These are phyloP conservation scores for Diadema setosum DNA, from an alignment of 35 echinoderm and acorn worm genomes.

Conservation along the genomic window DNA sequence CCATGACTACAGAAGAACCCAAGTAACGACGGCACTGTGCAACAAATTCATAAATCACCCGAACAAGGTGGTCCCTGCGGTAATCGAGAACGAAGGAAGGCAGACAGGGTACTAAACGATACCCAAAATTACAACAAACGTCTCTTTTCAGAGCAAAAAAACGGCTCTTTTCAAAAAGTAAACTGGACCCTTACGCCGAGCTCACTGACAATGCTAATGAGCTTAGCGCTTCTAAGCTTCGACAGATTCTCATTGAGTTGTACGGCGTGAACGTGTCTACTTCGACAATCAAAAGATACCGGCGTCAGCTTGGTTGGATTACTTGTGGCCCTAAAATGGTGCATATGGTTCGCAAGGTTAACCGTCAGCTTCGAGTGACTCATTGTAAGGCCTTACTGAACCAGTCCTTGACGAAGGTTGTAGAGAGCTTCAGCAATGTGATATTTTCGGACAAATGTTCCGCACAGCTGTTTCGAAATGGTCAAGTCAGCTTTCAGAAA, in stretches of 20 bases:
- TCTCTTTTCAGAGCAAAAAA: neutral
- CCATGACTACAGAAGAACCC: neutral
- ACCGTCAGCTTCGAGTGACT: neutral
- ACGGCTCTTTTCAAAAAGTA: no score
- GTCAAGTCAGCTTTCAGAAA: neutral
- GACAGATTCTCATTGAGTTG: neutral
- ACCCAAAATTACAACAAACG: neutral
- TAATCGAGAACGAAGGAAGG: conserved; percentile 2
- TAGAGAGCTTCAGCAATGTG: neutral
- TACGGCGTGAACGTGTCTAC: neutral
- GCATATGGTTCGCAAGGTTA: neutral
- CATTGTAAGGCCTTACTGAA: neutral
- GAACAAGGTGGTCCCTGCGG: conserved; percentile 24
- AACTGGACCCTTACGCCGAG: no score
- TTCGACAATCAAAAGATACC: neutral
- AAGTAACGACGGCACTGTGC: neutral
- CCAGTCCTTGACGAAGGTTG: neutral
- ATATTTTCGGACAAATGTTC: neutral
- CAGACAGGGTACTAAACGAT: conserved; percentile 33
- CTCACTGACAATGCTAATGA: no score
- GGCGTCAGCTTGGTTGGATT: neutral
- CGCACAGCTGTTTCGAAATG: neutral
- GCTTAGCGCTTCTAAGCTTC: neutral
- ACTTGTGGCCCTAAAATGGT: neutral
- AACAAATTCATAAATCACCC: conserved; percentile 46